A percentile compares a stretch with the other conserved stretches of the same genome.
These are phyloP conservation scores for Pseudococcus longispinus DNA, from an alignment of 2,888 invertebrate species.

Conservation along the genomic window DNA sequence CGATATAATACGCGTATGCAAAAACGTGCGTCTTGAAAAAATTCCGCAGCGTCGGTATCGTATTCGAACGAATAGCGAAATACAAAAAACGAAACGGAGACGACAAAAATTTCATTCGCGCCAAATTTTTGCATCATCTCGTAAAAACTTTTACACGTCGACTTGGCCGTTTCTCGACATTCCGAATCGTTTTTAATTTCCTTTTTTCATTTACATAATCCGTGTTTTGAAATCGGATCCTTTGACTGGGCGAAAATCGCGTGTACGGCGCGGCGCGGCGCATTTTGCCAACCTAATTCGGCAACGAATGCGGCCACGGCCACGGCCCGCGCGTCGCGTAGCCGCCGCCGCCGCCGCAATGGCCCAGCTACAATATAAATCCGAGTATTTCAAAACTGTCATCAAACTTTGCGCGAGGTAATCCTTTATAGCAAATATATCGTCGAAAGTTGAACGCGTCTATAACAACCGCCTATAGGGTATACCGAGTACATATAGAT, in stretches of 20 bases:
- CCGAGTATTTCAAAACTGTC: constrained; percentile 17
- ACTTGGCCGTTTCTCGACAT: background rate
- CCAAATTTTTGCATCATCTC: background rate
- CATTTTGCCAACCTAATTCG: background rate
- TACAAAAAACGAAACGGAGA: too few relatives aligned
- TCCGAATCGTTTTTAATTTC: constrained; percentile 4
- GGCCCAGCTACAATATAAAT: background rate
- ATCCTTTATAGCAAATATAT: constrained; percentile 17
- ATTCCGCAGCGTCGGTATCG: too few relatives aligned
- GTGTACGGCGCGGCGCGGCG: background rate
- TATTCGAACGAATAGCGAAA: too few relatives aligned
- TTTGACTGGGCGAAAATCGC: background rate
- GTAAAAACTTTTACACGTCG: background rate
- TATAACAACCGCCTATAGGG: background rate
- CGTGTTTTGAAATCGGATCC: background rate
- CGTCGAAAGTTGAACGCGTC: background rate
- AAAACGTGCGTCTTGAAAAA: too few relatives aligned
- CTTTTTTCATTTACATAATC: background rate
- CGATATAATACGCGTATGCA: too few relatives aligned
- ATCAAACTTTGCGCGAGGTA: constrained; percentile 18
- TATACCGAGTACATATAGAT: background rate
- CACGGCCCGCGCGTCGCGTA: background rate
- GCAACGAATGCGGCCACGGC: background rate
- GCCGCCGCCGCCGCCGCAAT: background rate
- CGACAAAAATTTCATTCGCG: too few relatives aligned